A percentile compares a stretch with the other conserved stretches of the same genome.
Conservation (phyloP, 2,888 invertebrate genomes). For the Agriotes lineatus region DNA sequence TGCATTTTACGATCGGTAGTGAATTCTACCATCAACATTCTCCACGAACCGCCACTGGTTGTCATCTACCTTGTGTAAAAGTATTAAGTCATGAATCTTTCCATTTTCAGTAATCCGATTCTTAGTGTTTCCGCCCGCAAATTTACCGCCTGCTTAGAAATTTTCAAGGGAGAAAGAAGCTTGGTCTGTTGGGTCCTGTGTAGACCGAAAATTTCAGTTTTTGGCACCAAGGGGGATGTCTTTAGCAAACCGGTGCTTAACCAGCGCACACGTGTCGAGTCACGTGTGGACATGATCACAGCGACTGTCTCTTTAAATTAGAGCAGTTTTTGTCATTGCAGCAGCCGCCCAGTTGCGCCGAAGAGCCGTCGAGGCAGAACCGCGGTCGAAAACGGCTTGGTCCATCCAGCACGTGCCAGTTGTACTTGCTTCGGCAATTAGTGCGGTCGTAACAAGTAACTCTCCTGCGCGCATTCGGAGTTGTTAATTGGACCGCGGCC, state of each 20-base stretch:
- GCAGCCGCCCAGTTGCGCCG: conserved; percentile 25
- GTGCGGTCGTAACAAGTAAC: conserved; percentile 41
- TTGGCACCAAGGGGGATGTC: conserved; percentile 12
- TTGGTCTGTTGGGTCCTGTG: no score
- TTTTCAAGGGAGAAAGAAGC: not conserved
- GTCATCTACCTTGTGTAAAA: no score
- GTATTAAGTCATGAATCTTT: no score
- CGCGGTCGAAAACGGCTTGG: conserved; percentile 16
- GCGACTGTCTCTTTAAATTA: conserved; percentile 44
- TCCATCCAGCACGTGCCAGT: conserved; percentile 45
- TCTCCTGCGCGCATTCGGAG: conserved; percentile 11
- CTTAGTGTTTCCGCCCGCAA: no score
- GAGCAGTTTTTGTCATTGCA: conserved; percentile 47
- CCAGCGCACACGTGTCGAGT: conserved; percentile 42
- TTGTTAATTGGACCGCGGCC: conserved; percentile 28
- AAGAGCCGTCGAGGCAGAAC: not conserved
- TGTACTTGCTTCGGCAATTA: conserved; percentile 47
- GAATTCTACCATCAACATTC: no score
- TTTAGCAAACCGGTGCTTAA: conserved; percentile 23
- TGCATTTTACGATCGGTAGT: no score
- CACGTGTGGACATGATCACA: conserved; percentile 43
- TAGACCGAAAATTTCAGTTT: not conserved
- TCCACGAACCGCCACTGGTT: no score
- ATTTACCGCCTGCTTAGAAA: no score
- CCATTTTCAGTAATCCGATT: no score